These are phyloP conservation scores for Corythornis leucogaster DNA, from an alignment of 2,797 vertebrate genomes.

Conservation along the genomic window DNA sequence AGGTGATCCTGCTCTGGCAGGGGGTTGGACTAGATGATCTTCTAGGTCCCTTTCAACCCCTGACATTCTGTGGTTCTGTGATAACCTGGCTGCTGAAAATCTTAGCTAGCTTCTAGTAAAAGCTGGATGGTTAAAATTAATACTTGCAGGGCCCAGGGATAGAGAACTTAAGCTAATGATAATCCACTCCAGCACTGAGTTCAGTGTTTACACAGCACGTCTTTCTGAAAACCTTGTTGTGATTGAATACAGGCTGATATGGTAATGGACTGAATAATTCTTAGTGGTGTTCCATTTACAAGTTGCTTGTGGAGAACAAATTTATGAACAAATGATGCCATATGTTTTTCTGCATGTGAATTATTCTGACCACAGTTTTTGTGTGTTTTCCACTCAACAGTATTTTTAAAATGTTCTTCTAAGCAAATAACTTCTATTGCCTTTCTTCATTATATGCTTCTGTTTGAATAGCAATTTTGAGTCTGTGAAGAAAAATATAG, in stretches of 20 bases:
- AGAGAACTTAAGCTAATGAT: not conserved
- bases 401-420: not conserved
- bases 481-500: not conserved
- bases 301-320: not conserved
- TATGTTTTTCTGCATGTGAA: not conserved
- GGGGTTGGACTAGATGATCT: too few relatives aligned
- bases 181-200: not conserved
- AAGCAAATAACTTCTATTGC: not conserved
- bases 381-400: not conserved
- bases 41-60: too few relatives aligned
- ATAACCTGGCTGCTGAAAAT: not conserved
- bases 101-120: not conserved
- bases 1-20: too few relatives aligned
- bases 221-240: not conserved
- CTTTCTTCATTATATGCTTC: not conserved
- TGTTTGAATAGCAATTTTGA: not conserved
- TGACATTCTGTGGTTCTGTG: too few relatives aligned
- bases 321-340: not conserved
- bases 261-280: not conserved
- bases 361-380: not conserved
- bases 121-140: not conserved
- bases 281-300: not conserved
- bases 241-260: not conserved
- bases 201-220: not conserved
- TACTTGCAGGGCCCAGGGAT: not conserved